Evolutionary conservation across 1,140 invertebrate species (phyloP), one percentile per base, ranked within the genome.

Genomic region (Drosophila asahinai): DNA sequence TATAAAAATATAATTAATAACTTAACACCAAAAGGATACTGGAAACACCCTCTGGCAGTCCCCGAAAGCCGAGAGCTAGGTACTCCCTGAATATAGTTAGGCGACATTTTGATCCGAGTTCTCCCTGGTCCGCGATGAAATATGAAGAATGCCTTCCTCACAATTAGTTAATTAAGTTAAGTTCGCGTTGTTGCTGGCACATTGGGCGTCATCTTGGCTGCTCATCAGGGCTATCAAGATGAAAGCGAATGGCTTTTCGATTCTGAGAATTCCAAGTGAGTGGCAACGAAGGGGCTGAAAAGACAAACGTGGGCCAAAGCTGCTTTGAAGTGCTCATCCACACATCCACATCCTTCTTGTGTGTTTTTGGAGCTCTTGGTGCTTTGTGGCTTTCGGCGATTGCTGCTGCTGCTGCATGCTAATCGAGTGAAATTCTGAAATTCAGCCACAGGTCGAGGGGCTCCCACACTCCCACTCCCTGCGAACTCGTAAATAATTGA

Each of bases 111-210:
- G 30, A 33, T 9, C 30, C 2, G 30, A 17, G 48, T 19, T 33
- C 4, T 5, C n/a, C 14, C n/a, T 7, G 7, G 11, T 5, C 12
- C n/a, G 27, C 30, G n/a, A 55, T 38, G 52, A 55, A 38, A 55
- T 22, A 40, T 40, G 33, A 55, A 33, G 36, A 72, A 43, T n/a
- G 45, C 54, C 67, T 36, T 60, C 36, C 52, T 59, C 45, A 51
- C 52, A 73, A 72, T 59, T 60, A 51, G 67, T 27, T 72, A 73
- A 72, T 73, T 73, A 73, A 72, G 33, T 60, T 60, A 43, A 59
- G n/a, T 19, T 36, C 67, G 36, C 36, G 36, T 38, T 71, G 68
- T 55, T 40, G 49, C 43, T 40, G 52, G 17, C 45, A 72, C 68
- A 59, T 71, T n/a, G 52, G 43, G 66, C 36, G 52, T 58, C 70